A percentile compares a stretch with the other conserved stretches of the same genome.
Evolutionary conservation across 1,140 invertebrate genomes (phyloP).

Genomic region (Bombus sibiricus): DNA sequence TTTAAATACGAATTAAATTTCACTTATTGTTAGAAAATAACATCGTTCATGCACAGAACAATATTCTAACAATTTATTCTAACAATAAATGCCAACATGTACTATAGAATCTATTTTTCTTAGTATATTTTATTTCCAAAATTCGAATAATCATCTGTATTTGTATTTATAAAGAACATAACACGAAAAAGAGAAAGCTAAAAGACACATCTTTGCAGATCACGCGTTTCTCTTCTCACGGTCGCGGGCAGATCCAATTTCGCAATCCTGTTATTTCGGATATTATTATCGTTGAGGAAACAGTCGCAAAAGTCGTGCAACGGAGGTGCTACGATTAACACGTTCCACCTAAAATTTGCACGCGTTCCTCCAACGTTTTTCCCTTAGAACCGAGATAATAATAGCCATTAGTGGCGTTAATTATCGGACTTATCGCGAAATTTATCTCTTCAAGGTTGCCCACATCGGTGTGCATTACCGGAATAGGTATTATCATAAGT

Average conservation of each 20-base stretch:
- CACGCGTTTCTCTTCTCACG: neutral
- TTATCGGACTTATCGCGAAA: conserved; percentile 46
- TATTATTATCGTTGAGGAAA: neutral
- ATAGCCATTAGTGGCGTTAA: conserved; percentile 39
- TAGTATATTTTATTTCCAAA: neutral
- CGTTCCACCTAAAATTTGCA: conserved; percentile 26
- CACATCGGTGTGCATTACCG: conserved; percentile 30
- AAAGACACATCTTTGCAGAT: too few relatives aligned
- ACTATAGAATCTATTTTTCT: neutral
- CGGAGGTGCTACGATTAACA: conserved; percentile 2
- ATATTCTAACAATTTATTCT: too few relatives aligned
- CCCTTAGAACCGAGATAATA: conserved; percentile 33
- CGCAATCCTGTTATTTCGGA: neutral
- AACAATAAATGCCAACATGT: too few relatives aligned
- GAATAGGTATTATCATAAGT: conserved; percentile 17
- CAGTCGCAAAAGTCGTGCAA: neutral
- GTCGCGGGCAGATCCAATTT: neutral
- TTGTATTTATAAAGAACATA: neutral
- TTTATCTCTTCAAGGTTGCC: conserved; percentile 47
- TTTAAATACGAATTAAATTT: too few relatives aligned
- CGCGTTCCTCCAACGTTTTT: conserved; percentile 34
- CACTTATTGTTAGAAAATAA: too few relatives aligned
- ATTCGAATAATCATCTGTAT: neutral
- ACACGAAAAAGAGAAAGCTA: neutral
- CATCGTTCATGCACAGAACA: too few relatives aligned